These are phyloP conservation scores for Orussus abietinus DNA, from an alignment of 1,140 invertebrate genomes.

Conservation along the genomic window DNA sequence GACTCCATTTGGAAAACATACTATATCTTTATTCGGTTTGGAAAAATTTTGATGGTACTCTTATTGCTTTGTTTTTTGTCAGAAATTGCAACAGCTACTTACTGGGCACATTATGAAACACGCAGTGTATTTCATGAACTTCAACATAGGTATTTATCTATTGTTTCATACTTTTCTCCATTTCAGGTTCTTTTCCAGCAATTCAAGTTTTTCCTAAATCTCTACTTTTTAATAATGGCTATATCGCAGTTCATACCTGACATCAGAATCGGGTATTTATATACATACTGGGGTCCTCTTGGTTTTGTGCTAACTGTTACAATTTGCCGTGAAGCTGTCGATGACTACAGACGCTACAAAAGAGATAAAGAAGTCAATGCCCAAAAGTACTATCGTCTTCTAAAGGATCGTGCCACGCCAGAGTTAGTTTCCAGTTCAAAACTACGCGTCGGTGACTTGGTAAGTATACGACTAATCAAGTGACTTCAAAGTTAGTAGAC, in stretches of 20 bases:
- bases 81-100: too few relatives aligned
- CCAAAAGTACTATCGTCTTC: slow-evolving; percentile 75
- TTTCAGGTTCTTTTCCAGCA: slow-evolving; percentile 91
- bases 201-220: slow-evolving; percentile 98
- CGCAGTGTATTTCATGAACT: neutral
- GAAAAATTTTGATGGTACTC: too few relatives aligned
- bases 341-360: slow-evolving; percentile 87
- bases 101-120: too few relatives aligned
- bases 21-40: too few relatives aligned
- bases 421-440: slow-evolving; percentile 62
- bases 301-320: slow-evolving; percentile 96
- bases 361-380: slow-evolving; percentile 94
- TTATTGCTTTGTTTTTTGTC: too few relatives aligned
- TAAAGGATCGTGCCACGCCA: slow-evolving; percentile 51
- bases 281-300: slow-evolving; percentile 98
- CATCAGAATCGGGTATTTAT: slow-evolving; percentile 93
- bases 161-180: slow-evolving; percentile 22
- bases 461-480: slow-evolving; percentile 33
- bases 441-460: slow-evolving; percentile 76
- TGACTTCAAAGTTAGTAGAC: too few relatives aligned
- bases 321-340: slow-evolving; percentile 91
- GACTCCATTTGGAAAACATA: too few relatives aligned
- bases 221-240: slow-evolving; percentile 98
- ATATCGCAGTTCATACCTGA: slow-evolving; percentile 96
- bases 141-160: neutral